These are phyloP conservation scores for Lordiphosa andalusiaca DNA, from an alignment of 2,888 invertebrate genomes.

Conservation along the genomic window DNA sequence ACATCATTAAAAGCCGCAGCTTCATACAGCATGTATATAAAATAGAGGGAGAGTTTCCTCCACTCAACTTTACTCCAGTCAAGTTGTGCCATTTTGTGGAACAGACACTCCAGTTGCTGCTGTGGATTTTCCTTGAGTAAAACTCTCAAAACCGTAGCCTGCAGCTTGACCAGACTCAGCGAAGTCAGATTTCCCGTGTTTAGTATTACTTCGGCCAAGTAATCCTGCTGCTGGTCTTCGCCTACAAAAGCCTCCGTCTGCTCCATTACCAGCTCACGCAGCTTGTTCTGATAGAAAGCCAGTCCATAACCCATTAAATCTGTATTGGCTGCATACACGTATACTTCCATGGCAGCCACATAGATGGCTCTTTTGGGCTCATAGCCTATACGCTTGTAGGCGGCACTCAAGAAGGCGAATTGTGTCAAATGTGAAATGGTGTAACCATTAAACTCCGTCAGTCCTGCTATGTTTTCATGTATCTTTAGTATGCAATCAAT, in stretches of 20 bases:
- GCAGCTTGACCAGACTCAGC: constrained; percentile 72
- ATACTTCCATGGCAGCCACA: constrained; percentile 79
- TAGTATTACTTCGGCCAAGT: constrained; percentile 67
- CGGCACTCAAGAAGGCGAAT: constrained; percentile 75
- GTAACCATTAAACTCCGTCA: constrained; percentile 77
- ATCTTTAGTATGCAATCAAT: constrained; percentile 81
- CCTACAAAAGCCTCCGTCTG: constrained; percentile 49
- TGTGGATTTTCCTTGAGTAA: constrained; percentile 42
- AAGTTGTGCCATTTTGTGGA: constrained; percentile 53
- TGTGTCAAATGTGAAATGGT: constrained; percentile 78
- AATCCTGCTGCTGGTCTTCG: constrained; percentile 10
- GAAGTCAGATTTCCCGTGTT: constrained; percentile 66
- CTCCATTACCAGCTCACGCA: constrained; percentile 73
- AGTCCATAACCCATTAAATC: constrained; percentile 79
- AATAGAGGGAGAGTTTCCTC: constrained; percentile 50
- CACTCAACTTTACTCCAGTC: constrained; percentile 42
- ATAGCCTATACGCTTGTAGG: constrained; percentile 77
- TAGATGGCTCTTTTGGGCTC: constrained; percentile 74
- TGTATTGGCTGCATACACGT: constrained; percentile 77
- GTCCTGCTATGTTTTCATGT: constrained; percentile 77
- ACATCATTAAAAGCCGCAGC: constrained; percentile 77
- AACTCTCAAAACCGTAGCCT: constrained; percentile 69
- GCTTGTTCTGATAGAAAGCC: constrained; percentile 77
- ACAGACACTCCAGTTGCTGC: constrained; percentile 36
- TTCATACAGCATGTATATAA: constrained; percentile 81